Conservation (phyloP, 1,140 invertebrate genomes). For the Pseudachorutes palmiensis region DNA sequence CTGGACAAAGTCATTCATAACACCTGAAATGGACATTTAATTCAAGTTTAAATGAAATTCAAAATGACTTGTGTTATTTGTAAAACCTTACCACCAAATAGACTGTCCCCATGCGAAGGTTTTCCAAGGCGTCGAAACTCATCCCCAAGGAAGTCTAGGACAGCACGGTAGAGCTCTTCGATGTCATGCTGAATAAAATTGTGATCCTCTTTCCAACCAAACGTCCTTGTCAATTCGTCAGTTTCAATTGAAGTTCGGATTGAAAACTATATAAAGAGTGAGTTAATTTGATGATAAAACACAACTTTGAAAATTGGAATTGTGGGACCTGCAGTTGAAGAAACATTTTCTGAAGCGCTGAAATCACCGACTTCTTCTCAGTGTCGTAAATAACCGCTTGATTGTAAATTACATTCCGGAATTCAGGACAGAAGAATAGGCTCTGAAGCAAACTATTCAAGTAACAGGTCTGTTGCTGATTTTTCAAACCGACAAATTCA, state of each 20-base stretch:
- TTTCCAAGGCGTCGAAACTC: conserved; percentile 78
- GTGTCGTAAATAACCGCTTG: conserved; percentile 66
- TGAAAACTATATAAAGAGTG: conserved; percentile 54
- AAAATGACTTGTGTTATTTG: not conserved
- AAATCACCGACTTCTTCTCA: conserved; percentile 65
- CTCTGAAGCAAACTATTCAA: conserved; percentile 83
- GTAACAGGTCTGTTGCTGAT: conserved; percentile 92
- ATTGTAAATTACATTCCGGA: conserved; percentile 79
- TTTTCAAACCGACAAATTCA: conserved; percentile 78
- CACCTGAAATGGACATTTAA: conserved; percentile 53
- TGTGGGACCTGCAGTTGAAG: conserved; percentile 59
- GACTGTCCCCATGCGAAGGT: conserved; percentile 68
- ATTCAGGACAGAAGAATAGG: conserved; percentile 90
- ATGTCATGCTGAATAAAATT: conserved; percentile 85
- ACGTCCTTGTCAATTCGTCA: conserved; percentile 76
- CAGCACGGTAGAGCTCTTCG: conserved; percentile 71
- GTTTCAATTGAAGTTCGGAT: conserved; percentile 68
- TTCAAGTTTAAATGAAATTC: not conserved
- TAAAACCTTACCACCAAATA: conserved; percentile 54
- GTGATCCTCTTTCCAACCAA: conserved; percentile 84
- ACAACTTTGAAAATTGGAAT: not conserved
- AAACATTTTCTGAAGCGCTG: conserved; percentile 80
- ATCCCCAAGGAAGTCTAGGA: conserved; percentile 84
- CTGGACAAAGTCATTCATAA: conserved; percentile 86
- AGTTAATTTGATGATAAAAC: not conserved